A percentile compares a stretch with the other conserved stretches of the same genome.
Evolutionary conservation across 2,113 vertebrate species (phyloP).

Genomic region (Taurulus bubalis): DNA sequence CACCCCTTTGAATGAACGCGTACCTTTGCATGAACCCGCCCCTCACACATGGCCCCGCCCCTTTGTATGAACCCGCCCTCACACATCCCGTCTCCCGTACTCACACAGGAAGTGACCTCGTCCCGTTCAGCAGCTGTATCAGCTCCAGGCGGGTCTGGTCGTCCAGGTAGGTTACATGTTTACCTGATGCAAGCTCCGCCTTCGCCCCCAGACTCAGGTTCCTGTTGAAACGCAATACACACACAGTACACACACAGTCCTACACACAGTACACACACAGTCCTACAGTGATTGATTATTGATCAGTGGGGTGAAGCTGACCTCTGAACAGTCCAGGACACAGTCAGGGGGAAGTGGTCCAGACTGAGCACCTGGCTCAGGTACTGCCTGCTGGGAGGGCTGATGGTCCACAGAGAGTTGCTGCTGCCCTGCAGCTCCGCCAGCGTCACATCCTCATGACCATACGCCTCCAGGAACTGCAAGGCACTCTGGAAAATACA

Average conservation of each 20-base stretch:
- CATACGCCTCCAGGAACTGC: slow-evolving; percentile 68
- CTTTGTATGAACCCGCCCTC: background rate
- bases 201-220: slow-evolving; percentile 65
- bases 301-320: background rate
- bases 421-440: slow-evolving; percentile 65
- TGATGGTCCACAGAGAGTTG: slow-evolving; percentile 72
- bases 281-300: background rate
- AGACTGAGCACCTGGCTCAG: slow-evolving; percentile 59
- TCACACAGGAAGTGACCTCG: slow-evolving; percentile 72
- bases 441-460: slow-evolving; percentile 52
- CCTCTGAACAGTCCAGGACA: slow-evolving; percentile 69
- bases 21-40: too few relatives aligned
- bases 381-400: slow-evolving; percentile 64
- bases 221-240: background rate
- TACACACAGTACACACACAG: too few relatives aligned
- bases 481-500: slow-evolving; percentile 63
- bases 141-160: slow-evolving; percentile 70
- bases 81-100: background rate
- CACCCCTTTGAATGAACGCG: too few relatives aligned
- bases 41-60: background rate
- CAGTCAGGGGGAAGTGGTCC: slow-evolving; percentile 62
- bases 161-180: slow-evolving; percentile 70
- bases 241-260: background rate
- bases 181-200: slow-evolving; percentile 63
- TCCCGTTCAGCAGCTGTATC: slow-evolving; percentile 74